Conservation (phyloP, 2,888 invertebrate genomes). For the Melinopterus prodromus region DNA sequence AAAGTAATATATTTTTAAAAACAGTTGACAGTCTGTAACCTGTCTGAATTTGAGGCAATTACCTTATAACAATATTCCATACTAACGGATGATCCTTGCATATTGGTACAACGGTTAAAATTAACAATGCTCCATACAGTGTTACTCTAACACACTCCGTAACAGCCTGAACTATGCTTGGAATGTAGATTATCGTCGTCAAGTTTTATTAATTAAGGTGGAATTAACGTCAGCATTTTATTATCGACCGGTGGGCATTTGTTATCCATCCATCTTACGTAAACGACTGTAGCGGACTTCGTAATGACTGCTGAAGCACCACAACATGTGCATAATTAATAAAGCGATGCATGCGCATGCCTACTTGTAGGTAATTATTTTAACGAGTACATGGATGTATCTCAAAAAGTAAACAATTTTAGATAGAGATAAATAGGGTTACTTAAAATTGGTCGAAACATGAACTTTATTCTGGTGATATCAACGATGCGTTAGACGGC, state of each 20-base stretch:
- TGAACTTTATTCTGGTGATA: no score
- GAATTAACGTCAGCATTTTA: background rate
- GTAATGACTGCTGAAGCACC: background rate
- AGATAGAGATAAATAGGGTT: no score
- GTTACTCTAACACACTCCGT: background rate
- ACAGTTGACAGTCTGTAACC: no score
- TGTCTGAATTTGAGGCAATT: no score
- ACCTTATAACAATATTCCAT: no score
- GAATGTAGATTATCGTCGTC: background rate
- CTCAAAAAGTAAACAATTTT: no score
- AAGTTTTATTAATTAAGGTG: background rate
- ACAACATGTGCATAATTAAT: constrained; percentile 4
- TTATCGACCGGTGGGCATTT: background rate
- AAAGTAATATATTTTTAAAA: no score
- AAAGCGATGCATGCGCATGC: background rate
- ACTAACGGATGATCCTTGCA: no score
- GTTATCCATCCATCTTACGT: background rate
- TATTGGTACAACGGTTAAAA: no score
- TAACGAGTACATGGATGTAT: no score
- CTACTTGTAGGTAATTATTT: background rate
- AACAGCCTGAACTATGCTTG: background rate
- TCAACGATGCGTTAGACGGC: no score
- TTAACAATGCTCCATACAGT: background rate
- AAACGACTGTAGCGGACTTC: background rate
- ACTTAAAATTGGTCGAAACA: no score